Conservation (phyloP, 2,797 vertebrate species). For the Lemur catta region DNA sequence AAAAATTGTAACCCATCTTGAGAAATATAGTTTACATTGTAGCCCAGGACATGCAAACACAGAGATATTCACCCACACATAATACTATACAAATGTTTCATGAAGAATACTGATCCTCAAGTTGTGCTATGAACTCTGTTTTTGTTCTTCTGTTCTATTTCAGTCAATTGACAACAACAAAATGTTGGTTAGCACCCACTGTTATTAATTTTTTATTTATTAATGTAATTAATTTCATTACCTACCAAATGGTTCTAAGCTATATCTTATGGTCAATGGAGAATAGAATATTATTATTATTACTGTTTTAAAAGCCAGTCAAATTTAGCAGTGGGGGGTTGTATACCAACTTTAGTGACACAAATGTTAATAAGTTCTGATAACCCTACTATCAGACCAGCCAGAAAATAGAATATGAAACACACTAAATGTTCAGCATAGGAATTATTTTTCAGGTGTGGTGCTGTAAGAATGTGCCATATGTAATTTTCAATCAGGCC, state of each 20-base stretch:
- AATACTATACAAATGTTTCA: neutral
- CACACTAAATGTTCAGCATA: neutral
- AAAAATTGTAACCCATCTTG: neutral
- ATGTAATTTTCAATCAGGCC: neutral
- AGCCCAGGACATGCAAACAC: neutral
- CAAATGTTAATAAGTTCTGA: too few species aligned
- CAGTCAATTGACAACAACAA: neutral
- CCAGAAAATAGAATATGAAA: neutral
- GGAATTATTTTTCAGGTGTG: neutral
- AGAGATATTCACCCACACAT: neutral
- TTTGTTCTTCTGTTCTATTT: neutral
- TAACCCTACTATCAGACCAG: too few species aligned
- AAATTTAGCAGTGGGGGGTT: too few species aligned
- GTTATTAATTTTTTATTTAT: too few species aligned
- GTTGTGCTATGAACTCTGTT: neutral
- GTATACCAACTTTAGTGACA: too few species aligned
- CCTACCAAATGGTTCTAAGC: neutral
- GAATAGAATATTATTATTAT: neutral
- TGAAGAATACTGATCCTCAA: neutral
- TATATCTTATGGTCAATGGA: neutral
- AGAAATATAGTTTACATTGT: constrained; percentile 2
- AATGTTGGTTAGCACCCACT: neutral
- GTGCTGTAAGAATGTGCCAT: neutral
- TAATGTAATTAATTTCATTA: neutral
- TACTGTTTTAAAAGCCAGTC: too few species aligned